Evolutionary conservation across 2,113 vertebrate genomes (phyloP).

Genomic region (Mystacornis crossleyi): DNA sequence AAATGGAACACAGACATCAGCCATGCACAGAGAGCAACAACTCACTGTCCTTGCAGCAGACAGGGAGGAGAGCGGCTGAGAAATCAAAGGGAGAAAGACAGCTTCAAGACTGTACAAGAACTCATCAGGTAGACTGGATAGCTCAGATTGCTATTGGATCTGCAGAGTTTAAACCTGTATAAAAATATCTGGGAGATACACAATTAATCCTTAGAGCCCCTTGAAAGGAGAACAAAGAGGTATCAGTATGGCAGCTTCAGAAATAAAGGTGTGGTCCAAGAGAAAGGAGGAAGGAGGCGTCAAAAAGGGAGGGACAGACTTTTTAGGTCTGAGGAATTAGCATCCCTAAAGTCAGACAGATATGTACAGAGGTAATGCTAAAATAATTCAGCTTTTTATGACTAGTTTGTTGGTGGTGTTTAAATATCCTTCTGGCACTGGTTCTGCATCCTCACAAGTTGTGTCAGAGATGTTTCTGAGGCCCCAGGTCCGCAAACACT

Average conservation of each 20-base stretch:
- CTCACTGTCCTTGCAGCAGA: neutral
- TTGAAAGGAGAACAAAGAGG: neutral
- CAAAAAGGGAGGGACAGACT: neutral
- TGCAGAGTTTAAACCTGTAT: neutral
- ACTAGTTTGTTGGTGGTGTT: neutral
- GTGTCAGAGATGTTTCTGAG: neutral
- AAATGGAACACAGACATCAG: neutral
- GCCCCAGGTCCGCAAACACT: accelerated
- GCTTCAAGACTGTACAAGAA: neutral
- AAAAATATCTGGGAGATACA: neutral
- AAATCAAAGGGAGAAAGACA: neutral
- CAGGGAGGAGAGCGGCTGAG: neutral
- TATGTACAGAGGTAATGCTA: neutral
- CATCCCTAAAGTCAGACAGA: neutral
- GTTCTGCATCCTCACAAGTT: neutral
- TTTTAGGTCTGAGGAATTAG: neutral
- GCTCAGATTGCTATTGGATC: neutral
- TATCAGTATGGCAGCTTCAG: neutral
- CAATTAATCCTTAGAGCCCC: neutral
- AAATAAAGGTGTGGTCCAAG: neutral
- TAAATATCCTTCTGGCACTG: neutral
- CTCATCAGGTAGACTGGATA: neutral
- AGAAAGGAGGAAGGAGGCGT: neutral
- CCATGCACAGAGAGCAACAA: accelerated
- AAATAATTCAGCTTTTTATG: neutral